Evolutionary conservation across 2,888 invertebrate species (phyloP).

Genomic region (Stenolophus ochropezus): DNA sequence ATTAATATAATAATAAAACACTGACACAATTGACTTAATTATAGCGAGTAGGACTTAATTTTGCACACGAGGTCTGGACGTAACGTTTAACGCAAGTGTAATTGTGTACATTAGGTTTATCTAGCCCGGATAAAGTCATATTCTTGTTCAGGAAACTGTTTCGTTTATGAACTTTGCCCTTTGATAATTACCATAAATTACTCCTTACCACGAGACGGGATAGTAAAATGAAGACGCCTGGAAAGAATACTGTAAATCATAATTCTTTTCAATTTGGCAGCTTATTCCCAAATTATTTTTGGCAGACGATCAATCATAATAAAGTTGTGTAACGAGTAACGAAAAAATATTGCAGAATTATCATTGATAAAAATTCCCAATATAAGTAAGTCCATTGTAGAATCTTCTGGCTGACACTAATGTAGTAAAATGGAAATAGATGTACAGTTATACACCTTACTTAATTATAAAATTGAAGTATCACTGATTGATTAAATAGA

Average conservation of each 20-base stretch:
- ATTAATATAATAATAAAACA: slow-evolving; percentile 1
- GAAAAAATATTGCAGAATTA: no score
- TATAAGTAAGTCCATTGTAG: no score
- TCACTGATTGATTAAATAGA: no score
- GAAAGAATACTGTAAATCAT: background rate
- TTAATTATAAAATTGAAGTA: no score
- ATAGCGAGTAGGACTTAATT: background rate
- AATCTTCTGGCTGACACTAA: no score
- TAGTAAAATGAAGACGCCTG: background rate
- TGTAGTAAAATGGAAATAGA: no score
- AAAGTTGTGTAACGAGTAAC: no score
- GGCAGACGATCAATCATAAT: no score
- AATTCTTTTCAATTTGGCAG: no score
- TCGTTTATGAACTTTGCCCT: slow-evolving; percentile 25
- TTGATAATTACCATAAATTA: slow-evolving; percentile 2
- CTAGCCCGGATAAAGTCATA: background rate
- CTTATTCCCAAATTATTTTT: no score
- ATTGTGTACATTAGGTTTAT: slow-evolving; percentile 37
- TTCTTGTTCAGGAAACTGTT: slow-evolving; percentile 17
- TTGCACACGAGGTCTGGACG: slow-evolving; percentile 6
- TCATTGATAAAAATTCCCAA: no score
- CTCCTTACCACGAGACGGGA: background rate
- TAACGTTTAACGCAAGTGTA: slow-evolving; percentile 3
- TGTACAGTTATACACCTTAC: no score
- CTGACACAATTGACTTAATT: background rate